phyloP scores from a whole-genome alignment of 2,888 invertebrate species.

The Steinernema hermaphroditum region DNA sequence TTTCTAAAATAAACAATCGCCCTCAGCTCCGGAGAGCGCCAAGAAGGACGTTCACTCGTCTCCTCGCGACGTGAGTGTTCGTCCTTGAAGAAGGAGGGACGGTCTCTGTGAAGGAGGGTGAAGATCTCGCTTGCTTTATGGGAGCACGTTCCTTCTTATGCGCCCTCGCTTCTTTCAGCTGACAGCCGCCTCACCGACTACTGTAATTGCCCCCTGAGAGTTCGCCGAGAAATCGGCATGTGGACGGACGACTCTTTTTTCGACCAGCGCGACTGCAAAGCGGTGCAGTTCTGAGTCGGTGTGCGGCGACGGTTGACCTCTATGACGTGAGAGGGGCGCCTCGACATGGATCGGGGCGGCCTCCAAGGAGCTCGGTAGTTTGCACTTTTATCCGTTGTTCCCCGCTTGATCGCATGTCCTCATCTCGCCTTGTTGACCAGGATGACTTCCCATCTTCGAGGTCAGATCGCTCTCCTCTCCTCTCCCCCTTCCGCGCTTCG shows the following conservation, averaged over 20 bases:
- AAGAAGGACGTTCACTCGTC: not conserved
- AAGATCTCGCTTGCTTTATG: not conserved
- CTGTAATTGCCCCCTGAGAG: not conserved
- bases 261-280: too few species aligned
- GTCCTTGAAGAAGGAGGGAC: not conserved
- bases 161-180: not conserved
- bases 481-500: too few species aligned
- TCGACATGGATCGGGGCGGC: not conserved
- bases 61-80: not conserved
- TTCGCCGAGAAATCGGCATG: not conserved
- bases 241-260: too few species aligned
- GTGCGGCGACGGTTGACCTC: not conserved
- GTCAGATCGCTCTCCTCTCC: not conserved
- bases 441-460: not conserved
- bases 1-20: not conserved
- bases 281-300: too few species aligned
- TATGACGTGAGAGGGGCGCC: not conserved
- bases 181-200: not conserved
- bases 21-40: not conserved
- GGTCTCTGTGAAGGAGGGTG: too few species aligned
- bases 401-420: not conserved
- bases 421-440: not conserved
- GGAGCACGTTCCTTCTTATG: not conserved
- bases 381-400: not conserved
- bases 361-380: conserved; percentile 2